phyloP scores from a whole-genome alignment of 2,113 vertebrate species.

The Dipodomys stephensi region DNA sequence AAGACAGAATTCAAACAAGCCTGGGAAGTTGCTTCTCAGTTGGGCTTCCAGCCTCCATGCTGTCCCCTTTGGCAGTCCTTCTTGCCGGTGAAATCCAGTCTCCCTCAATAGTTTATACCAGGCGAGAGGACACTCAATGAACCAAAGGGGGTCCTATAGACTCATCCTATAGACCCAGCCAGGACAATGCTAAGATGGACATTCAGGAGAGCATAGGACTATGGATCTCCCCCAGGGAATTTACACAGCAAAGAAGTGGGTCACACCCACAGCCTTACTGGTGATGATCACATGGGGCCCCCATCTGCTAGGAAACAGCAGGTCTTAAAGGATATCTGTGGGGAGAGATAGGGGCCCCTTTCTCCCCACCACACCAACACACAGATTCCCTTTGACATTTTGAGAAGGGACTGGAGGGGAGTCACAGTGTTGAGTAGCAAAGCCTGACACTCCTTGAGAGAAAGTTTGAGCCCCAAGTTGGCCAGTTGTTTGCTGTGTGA shows the following conservation, averaged over 20 bases:
- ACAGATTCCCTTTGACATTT: not conserved
- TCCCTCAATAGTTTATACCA: not conserved
- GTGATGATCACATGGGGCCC: not conserved
- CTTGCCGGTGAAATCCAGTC: not conserved
- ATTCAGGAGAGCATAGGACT: not conserved
- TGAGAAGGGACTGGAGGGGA: not conserved
- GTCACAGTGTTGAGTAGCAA: not conserved
- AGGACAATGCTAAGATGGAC: not conserved
- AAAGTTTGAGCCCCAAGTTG: not conserved
- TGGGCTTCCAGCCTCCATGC: not conserved
- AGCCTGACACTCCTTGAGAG: not conserved
- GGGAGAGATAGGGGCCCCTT: not conserved
- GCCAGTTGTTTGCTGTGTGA: not conserved
- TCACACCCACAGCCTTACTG: not conserved
- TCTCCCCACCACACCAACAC: not conserved
- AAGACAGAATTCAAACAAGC: not conserved
- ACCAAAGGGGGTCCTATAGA: not conserved
- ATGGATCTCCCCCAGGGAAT: not conserved
- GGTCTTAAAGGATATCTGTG: not conserved
- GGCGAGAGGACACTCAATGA: too few relatives aligned
- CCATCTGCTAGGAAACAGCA: conserved; percentile 24
- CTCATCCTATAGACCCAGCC: not conserved
- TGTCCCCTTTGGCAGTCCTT: not conserved
- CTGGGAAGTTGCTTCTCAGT: conserved; percentile 24
- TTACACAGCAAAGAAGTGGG: not conserved